A percentile compares a stretch with the other conserved stretches of the same genome.
Conservation (phyloP, 2,797 vertebrate genomes). For the Heteromormyrus szaboi region DNA sequence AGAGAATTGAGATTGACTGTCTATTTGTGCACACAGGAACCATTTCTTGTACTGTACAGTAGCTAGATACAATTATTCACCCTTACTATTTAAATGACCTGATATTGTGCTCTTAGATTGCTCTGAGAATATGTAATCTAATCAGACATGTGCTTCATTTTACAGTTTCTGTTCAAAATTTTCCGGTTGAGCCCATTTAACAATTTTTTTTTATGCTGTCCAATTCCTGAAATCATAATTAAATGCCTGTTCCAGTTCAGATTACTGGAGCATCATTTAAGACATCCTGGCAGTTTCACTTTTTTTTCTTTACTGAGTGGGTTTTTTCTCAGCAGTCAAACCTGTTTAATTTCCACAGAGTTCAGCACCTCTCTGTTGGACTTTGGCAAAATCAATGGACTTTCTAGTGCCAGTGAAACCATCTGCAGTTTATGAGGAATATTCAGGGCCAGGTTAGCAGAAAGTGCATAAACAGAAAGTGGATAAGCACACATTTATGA, state of each 20-base stretch:
- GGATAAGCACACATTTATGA: not conserved
- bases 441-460: not conserved
- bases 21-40: conserved; percentile 61
- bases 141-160: not conserved
- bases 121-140: not conserved
- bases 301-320: not conserved
- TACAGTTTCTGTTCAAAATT: not conserved
- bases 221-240: not conserved
- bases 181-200: not conserved
- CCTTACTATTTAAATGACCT: not conserved
- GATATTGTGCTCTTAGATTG: not conserved
- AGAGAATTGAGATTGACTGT: not conserved
- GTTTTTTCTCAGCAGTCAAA: not conserved
- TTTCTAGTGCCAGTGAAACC: not conserved
- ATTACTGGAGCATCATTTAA: not conserved
- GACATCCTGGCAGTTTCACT: not conserved
- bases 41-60: conserved; percentile 53
- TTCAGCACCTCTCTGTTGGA: not conserved
- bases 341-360: not conserved
- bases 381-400: not conserved
- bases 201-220: not conserved
- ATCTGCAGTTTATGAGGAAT: not conserved
- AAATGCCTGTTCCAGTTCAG: not conserved
- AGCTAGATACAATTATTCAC: not conserved
- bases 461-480: too few species aligned